These are phyloP conservation scores for Trinectes maculatus DNA, from an alignment of 2,113 vertebrate genomes.

Conservation along the genomic window DNA sequence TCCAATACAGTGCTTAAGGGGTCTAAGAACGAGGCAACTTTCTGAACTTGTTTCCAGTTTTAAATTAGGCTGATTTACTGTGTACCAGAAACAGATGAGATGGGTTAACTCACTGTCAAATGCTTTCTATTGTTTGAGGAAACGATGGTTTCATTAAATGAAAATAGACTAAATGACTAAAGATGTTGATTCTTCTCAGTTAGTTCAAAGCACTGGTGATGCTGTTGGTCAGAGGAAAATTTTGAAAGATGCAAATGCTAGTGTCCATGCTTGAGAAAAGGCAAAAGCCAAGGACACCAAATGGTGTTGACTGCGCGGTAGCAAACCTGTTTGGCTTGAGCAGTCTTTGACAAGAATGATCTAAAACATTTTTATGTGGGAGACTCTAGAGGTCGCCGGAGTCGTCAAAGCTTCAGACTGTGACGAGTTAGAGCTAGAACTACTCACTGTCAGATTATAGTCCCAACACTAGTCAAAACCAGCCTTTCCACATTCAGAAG, in stretches of 20 bases:
- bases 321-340: background rate
- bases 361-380: background rate
- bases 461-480: background rate
- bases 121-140: background rate
- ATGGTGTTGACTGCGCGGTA: background rate
- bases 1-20: no score
- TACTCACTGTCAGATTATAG: background rate
- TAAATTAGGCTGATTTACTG: background rate
- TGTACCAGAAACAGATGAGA: background rate
- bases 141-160: background rate
- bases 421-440: background rate
- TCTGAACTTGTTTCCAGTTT: no score
- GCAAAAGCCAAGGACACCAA: background rate
- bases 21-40: no score
- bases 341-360: background rate
- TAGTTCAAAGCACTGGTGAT: background rate
- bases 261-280: background rate
- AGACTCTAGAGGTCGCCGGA: slow-evolving; percentile 2
- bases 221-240: background rate
- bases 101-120: no score
- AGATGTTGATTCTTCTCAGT: background rate
- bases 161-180: background rate
- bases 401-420: background rate
- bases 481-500: no score
- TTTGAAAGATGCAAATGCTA: background rate